Conservation (phyloP, 2,888 invertebrate species). For the Holacanthella duospinosa region DNA sequence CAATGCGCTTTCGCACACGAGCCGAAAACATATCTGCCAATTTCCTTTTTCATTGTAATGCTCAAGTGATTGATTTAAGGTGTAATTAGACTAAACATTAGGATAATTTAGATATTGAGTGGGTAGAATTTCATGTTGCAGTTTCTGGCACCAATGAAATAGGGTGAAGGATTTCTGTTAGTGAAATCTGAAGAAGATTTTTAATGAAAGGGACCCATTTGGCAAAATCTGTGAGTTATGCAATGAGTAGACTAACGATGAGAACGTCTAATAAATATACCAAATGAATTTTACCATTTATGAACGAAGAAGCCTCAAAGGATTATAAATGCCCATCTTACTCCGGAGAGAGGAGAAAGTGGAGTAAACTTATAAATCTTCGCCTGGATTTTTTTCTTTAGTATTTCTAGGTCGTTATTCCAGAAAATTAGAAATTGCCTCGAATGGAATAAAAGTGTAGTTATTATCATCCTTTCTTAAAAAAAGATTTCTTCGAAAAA, state of each 20-base stretch:
- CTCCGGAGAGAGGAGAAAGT: no score
- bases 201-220: background rate
- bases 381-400: no score
- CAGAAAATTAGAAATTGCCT: background rate
- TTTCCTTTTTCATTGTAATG: background rate
- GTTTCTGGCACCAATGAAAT: background rate
- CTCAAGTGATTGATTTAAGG: constrained; percentile 5
- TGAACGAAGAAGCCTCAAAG: no score
- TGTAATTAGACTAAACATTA: background rate
- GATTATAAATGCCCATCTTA: no score
- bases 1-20: background rate
- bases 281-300: background rate
- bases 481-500: no score
- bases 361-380: no score
- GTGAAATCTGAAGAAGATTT: background rate
- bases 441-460: background rate
- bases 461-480: background rate
- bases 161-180: background rate
- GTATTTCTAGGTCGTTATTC: no score
- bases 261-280: background rate
- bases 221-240: background rate
- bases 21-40: background rate
- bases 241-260: background rate
- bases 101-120: background rate
- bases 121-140: background rate